Conservation (phyloP, 2,888 invertebrate species). For the Volucella inanis region DNA sequence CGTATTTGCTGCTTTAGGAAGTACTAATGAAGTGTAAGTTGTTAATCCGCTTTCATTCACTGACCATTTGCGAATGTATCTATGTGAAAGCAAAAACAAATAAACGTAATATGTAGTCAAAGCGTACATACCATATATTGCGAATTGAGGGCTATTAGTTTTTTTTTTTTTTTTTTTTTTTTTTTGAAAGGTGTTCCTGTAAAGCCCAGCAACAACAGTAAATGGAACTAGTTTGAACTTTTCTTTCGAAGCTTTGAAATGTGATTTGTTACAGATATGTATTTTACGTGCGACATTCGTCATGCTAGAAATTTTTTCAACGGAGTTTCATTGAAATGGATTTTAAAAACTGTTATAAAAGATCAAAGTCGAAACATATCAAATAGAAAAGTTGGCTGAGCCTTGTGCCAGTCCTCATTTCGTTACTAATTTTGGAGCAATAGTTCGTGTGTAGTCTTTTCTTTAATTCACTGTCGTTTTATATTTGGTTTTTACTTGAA, state of each 20-base stretch:
- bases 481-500: no score
- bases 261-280: not conserved
- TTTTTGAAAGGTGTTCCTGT: not conserved
- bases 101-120: not conserved
- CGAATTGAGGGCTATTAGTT: slow-evolving; percentile 11
- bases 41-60: slow-evolving; percentile 14
- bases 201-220: not conserved
- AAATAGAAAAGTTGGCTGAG: no score
- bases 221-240: not conserved
- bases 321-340: no score
- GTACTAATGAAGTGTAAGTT: slow-evolving; percentile 34
- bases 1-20: slow-evolving; percentile 5
- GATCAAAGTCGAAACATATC: no score
- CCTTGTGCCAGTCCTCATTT: no score
- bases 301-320: no score
- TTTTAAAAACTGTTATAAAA: no score
- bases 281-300: not conserved
- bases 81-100: not conserved
- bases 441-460: no score
- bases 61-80: not conserved
- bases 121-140: not conserved
- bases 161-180: slow-evolving; percentile 1
- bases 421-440: no score
- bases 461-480: no score
- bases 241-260: not conserved